A percentile compares a stretch with the other conserved stretches of the same genome.
Conservation (phyloP, 1,140 invertebrate species). For the Drosophila paulistorum region DNA sequence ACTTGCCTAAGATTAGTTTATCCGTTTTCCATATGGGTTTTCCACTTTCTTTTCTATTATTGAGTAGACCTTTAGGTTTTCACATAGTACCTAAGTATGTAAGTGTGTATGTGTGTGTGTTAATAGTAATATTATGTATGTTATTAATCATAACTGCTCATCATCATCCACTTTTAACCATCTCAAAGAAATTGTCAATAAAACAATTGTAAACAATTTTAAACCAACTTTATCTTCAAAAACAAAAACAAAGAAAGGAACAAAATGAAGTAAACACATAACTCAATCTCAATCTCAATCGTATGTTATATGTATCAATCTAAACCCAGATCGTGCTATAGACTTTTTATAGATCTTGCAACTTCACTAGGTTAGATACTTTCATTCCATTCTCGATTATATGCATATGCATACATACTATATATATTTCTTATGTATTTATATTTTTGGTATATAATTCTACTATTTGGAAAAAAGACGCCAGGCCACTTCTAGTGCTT, state of each 20-base stretch:
- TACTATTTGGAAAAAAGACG: conserved; percentile 58
- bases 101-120: conserved; percentile 24
- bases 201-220: conserved; percentile 72
- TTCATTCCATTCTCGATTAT: background rate
- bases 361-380: no score
- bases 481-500: conserved; percentile 66
- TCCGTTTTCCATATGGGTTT: background rate
- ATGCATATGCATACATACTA: background rate
- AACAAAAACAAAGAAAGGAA: background rate
- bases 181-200: conserved; percentile 72
- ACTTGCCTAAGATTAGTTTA: conserved; percentile 43
- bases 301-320: background rate
- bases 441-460: conserved; percentile 50
- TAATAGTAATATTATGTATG: conserved; percentile 8
- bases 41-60: conserved; percentile 42
- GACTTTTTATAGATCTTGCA: background rate
- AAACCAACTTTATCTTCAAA: conserved; percentile 53
- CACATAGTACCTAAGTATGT: conserved; percentile 26
- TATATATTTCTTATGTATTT: background rate
- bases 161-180: background rate
- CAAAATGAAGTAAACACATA: background rate
- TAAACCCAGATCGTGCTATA: background rate
- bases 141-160: conserved; percentile 2
- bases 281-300: background rate
- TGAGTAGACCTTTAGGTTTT: conserved; percentile 39